These are phyloP conservation scores for Lichenostomus cassidix DNA, from an alignment of 2,113 vertebrate species.

Conservation along the genomic window DNA sequence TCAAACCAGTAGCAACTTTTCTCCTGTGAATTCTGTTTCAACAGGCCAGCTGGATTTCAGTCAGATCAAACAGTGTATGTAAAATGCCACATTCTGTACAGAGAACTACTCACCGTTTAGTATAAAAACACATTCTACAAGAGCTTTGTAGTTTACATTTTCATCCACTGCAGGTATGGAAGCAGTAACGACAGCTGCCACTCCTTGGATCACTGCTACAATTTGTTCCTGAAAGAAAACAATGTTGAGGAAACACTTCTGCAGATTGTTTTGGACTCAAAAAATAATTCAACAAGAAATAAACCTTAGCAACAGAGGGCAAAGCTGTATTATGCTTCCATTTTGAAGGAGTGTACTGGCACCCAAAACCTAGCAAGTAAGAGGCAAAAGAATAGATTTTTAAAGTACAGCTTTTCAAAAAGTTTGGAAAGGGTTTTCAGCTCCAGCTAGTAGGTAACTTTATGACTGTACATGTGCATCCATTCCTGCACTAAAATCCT, in stretches of 20 bases:
- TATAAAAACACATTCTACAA: slow-evolving; percentile 79
- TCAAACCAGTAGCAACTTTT: neutral
- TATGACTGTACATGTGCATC: neutral
- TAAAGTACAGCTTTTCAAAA: neutral
- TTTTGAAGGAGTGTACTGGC: neutral
- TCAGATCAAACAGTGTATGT: neutral
- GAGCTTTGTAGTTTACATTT: slow-evolving; percentile 72
- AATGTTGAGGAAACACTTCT: neutral
- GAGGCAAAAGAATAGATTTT: neutral
- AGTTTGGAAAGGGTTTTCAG: neutral
- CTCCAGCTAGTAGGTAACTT: neutral
- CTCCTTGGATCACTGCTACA: slow-evolving; percentile 78
- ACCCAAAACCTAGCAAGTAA: neutral
- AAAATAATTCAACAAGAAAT: neutral
- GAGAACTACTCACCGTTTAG: slow-evolving; percentile 78
- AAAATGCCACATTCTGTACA: neutral
- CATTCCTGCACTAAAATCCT: neutral
- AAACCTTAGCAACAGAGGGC: neutral
- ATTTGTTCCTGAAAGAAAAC: slow-evolving; percentile 75
- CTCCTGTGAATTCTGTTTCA: neutral
- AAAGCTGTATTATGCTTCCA: neutral
- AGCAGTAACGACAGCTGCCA: slow-evolving; percentile 77
- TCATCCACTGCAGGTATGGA: slow-evolving; percentile 84
- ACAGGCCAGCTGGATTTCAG: neutral
- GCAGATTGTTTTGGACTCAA: neutral